Evolutionary conservation across 2,888 invertebrate species (phyloP).

Genomic region (Parnassius glacialis): DNA sequence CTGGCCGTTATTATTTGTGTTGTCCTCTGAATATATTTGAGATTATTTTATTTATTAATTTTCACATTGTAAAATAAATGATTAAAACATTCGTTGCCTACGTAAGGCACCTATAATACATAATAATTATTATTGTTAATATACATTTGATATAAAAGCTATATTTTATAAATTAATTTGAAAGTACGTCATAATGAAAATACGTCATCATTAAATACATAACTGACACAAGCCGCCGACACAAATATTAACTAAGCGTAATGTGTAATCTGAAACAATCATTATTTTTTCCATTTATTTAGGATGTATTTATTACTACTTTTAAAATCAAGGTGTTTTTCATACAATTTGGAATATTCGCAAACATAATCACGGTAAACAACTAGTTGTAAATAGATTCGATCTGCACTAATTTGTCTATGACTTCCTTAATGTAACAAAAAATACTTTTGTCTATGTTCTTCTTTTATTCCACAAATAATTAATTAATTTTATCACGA

Average conservation of each 20-base stretch:
- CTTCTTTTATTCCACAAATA: conserved; percentile 35
- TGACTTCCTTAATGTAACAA: conserved; percentile 44
- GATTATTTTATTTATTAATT: too few species aligned
- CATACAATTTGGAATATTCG: not conserved
- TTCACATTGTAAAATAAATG: too few species aligned
- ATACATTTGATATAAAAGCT: too few species aligned
- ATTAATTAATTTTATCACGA: conserved; percentile 37
- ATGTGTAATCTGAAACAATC: not conserved
- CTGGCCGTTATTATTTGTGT: not conserved
- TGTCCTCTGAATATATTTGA: too few species aligned
- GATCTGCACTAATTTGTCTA: conserved; percentile 79
- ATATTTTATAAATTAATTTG: too few species aligned
- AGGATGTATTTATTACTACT: not conserved
- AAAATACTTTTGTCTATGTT: conserved; percentile 21
- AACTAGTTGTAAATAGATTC: conserved; percentile 49
- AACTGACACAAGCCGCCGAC: too few species aligned
- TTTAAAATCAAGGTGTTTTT: not conserved
- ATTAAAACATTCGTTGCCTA: too few species aligned
- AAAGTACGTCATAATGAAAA: too few species aligned
- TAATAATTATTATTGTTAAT: too few species aligned
- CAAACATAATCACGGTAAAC: not conserved
- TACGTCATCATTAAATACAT: too few species aligned
- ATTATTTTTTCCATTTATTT: too few species aligned
- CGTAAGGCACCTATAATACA: too few species aligned
- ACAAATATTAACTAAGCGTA: not conserved